phyloP scores from a whole-genome alignment of 2,888 invertebrate species.

The Cancer borealis region DNA sequence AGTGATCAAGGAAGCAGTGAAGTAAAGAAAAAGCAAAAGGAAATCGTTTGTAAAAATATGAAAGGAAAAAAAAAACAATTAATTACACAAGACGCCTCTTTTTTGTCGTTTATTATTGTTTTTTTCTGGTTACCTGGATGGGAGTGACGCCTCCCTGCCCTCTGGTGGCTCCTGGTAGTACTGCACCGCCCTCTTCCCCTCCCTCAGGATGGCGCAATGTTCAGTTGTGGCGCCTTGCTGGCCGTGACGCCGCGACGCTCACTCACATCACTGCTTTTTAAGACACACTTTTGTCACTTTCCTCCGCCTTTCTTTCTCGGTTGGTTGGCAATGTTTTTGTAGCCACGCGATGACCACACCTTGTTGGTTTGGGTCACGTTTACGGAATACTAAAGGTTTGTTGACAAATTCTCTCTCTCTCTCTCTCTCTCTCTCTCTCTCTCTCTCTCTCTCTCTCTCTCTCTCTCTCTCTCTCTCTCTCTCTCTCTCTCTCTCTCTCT shows the following conservation, averaged over 20 bases:
- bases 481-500: no score
- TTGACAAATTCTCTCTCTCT: background rate
- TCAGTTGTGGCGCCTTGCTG: background rate
- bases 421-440: background rate
- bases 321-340: background rate
- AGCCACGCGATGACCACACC: background rate
- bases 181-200: background rate
- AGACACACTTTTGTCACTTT: background rate
- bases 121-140: background rate
- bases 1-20: background rate
- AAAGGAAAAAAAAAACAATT: background rate
- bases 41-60: background rate
- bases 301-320: background rate
- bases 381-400: background rate
- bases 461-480: no score
- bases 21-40: background rate
- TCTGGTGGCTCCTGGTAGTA: background rate
- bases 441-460: conserved; percentile 18
- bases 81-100: background rate
- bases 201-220: background rate
- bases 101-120: background rate
- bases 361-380: background rate
- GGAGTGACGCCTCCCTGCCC: background rate
- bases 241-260: background rate
- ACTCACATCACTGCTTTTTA: conserved; percentile 17